Evolutionary conservation across 2,797 vertebrate species (phyloP).

Genomic region (Falco cherrug): DNA sequence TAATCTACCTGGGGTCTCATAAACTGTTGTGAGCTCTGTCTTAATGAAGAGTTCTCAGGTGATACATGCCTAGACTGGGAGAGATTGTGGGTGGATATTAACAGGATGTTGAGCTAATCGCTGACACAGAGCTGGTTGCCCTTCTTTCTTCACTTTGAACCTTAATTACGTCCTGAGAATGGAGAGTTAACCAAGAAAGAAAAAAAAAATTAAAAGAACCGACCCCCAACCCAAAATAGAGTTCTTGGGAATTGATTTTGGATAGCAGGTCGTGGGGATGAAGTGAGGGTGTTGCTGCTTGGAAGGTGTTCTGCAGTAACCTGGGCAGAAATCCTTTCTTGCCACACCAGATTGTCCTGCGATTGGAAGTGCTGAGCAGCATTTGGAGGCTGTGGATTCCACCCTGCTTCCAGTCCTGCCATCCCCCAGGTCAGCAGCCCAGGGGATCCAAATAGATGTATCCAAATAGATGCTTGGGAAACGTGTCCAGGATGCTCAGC

Average conservation of each 20-base stretch:
- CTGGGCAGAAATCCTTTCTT: background rate
- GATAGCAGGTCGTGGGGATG: background rate
- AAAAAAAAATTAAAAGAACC: background rate
- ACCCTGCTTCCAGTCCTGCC: background rate
- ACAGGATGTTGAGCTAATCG: background rate
- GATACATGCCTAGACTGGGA: background rate
- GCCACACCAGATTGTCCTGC: background rate
- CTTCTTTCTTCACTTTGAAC: conserved; percentile 23
- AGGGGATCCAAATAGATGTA: background rate
- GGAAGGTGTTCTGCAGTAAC: background rate
- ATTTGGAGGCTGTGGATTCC: background rate
- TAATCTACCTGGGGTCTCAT: conserved; percentile 8
- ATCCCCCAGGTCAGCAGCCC: background rate
- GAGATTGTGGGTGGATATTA: conserved; percentile 24
- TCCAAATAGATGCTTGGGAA: background rate
- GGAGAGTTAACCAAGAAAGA: background rate
- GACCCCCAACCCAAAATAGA: background rate
- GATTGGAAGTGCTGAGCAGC: background rate
- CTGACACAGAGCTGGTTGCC: background rate
- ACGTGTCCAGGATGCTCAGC: background rate
- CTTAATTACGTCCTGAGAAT: background rate
- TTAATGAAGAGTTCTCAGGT: background rate
- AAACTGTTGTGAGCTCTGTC: background rate
- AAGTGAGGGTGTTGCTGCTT: background rate
- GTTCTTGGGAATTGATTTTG: background rate